Evolutionary conservation across 2,888 invertebrate species (phyloP).

Genomic region (Drosophila bunnanda): DNA sequence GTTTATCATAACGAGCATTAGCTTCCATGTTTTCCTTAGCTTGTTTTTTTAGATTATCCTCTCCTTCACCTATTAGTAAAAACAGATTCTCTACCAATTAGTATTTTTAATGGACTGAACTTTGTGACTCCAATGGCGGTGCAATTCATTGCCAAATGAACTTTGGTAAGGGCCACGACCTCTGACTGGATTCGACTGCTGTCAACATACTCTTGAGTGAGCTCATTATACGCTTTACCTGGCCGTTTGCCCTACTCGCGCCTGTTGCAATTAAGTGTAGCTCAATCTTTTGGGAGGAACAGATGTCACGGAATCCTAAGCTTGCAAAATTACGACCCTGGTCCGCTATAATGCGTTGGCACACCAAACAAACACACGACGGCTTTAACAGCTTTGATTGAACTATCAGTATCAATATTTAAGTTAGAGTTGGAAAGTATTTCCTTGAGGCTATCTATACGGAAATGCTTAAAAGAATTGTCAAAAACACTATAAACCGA

Average conservation of each 20-base stretch:
- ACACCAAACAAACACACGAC: not conserved
- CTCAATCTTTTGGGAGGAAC: conserved; percentile 33
- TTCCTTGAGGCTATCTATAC: too few relatives aligned
- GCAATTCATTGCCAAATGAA: conserved; percentile 22
- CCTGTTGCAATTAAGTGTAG: conserved; percentile 21
- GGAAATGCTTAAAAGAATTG: too few relatives aligned
- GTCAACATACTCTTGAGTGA: not conserved
- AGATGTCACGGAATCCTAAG: conserved; percentile 31
- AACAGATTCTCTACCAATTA: conserved; percentile 4
- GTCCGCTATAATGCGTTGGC: conserved; percentile 13
- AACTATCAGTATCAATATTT: conserved; percentile 1
- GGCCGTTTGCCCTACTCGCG: not conserved
- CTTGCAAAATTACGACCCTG: conserved; percentile 31
- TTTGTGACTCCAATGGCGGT: conserved; percentile 3
- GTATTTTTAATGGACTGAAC: conserved; percentile 3
- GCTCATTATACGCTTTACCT: not conserved
- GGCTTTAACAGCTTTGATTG: conserved; percentile 11
- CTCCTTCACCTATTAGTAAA: not conserved
- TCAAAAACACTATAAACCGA: too few relatives aligned
- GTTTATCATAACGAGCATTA: not conserved
- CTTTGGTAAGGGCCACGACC: conserved; percentile 1
- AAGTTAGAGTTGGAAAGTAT: too few relatives aligned
- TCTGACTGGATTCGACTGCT: not conserved
- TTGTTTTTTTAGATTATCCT: not conserved
- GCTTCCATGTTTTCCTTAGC: too few relatives aligned